Evolutionary conservation across 1,140 invertebrate species (phyloP).

Genomic region (Aethina tumida): DNA sequence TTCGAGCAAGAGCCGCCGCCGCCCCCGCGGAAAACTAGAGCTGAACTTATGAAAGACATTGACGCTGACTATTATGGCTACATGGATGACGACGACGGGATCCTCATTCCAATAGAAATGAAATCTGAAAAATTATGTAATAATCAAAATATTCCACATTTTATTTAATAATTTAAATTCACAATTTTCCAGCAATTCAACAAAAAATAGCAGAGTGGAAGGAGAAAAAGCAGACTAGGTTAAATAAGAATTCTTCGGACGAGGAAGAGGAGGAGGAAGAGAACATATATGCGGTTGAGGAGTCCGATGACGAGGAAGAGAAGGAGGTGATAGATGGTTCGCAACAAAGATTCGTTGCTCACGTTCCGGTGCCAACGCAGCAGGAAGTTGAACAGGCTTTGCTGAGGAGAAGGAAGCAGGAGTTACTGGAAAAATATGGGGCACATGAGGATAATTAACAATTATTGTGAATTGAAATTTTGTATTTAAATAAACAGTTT

Average conservation of each 20-base stretch:
- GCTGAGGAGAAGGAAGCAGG: conserved; percentile 77
- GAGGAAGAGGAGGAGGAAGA: conserved; percentile 31
- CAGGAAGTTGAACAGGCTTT: conserved; percentile 85
- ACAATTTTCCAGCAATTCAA: conserved; percentile 43
- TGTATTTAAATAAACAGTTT: conserved; percentile 1
- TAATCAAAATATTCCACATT: conserved; percentile 5
- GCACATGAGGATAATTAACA: conserved; percentile 22
- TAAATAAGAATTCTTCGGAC: conserved; percentile 36
- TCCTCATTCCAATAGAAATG: conserved; percentile 80
- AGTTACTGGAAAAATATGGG: conserved; percentile 70
- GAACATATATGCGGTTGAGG: conserved; percentile 30
- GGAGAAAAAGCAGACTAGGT: conserved; percentile 47
- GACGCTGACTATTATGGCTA: conserved; percentile 99
- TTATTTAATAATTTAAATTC: conserved; percentile 1
- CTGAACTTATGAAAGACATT: conserved; percentile 95
- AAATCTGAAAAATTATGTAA: conserved; percentile 62
- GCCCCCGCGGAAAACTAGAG: conserved; percentile 81
- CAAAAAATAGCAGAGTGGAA: conserved; percentile 55
- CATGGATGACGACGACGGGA: conserved; percentile 94
- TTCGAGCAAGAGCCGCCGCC: conserved; percentile 93
- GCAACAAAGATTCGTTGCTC: conserved; percentile 57
- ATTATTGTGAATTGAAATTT: conserved; percentile 5
- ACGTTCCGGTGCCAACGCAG: conserved; percentile 80
- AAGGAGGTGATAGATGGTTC: conserved; percentile 30
- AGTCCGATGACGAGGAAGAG: conserved; percentile 28